A percentile compares a stretch with the other conserved stretches of the same genome.
These are phyloP conservation scores for Danaus melanippus DNA, from an alignment of 1,140 invertebrate genomes.

Conservation along the genomic window DNA sequence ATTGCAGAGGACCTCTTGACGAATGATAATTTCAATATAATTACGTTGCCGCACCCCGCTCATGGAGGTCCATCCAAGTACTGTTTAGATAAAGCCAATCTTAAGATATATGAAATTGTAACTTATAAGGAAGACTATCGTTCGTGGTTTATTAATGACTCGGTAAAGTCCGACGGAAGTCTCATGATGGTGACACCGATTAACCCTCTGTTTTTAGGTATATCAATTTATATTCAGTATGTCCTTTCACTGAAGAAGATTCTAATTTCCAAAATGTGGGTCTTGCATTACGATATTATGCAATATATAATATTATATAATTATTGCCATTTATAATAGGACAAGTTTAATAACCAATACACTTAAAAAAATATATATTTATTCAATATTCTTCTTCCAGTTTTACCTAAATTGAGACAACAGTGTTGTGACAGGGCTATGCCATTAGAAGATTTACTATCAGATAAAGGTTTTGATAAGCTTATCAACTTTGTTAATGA, in stretches of 20 bases:
- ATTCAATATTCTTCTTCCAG: constrained; percentile 53
- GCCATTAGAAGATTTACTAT: constrained; percentile 80
- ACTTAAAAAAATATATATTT: no score
- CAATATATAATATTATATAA: no score
- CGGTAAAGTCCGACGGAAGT: constrained; percentile 82
- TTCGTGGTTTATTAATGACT: constrained; percentile 37
- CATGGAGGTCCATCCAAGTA: constrained; percentile 75
- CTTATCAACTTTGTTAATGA: constrained; percentile 46
- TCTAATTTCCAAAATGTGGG: no score
- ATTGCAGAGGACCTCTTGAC: constrained; percentile 72
- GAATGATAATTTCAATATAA: constrained; percentile 79
- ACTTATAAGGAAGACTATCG: constrained; percentile 71
- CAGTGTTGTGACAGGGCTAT: constrained; percentile 74
- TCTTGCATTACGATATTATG: no score
- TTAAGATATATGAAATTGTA: constrained; percentile 64
- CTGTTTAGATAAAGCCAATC: constrained; percentile 71
- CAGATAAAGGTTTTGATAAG: constrained; percentile 58
- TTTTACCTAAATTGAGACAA: constrained; percentile 73
- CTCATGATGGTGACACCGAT: constrained; percentile 80
- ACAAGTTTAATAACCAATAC: no score
- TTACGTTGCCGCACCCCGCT: constrained; percentile 80
- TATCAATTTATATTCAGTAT: constrained; percentile 8
- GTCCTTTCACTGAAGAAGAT: no score
- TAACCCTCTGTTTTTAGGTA: constrained; percentile 80
- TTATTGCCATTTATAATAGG: no score